phyloP scores from a whole-genome alignment of 2,113 vertebrate species.

The Anoplopoma fimbria region DNA sequence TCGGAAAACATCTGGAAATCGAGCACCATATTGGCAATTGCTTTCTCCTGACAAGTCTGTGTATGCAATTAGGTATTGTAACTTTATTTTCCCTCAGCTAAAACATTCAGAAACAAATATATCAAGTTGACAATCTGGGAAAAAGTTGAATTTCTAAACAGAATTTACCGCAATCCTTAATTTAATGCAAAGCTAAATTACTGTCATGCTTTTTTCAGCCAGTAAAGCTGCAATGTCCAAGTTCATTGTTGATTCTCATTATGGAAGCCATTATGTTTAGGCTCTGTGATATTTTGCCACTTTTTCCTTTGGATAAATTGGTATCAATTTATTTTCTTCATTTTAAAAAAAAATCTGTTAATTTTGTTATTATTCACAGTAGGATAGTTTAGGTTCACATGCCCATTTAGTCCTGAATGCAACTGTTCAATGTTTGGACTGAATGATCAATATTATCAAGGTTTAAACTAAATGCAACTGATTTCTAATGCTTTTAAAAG shows the following conservation, averaged over 20 bases:
- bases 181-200: background rate
- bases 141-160: conserved; percentile 4
- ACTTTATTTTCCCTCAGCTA: conserved; percentile 35
- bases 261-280: background rate
- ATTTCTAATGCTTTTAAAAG: background rate
- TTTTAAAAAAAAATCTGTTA: background rate
- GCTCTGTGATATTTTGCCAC: background rate
- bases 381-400: background rate
- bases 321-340: background rate
- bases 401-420: background rate
- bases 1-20: conserved; percentile 47
- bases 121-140: conserved; percentile 11
- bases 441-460: background rate
- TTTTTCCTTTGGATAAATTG: background rate
- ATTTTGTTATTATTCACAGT: background rate
- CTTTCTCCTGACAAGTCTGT: conserved; percentile 36
- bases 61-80: conserved; percentile 30
- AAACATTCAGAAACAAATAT: conserved; percentile 23
- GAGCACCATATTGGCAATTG: conserved; percentile 26
- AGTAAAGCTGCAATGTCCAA: background rate
- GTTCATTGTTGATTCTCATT: background rate
- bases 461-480: background rate
- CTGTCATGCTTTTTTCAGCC: background rate
- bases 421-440: background rate
- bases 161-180: conserved; percentile 15